Evolutionary conservation across 2,797 vertebrate species (phyloP).

Genomic region (Coregonus sp.): DNA sequence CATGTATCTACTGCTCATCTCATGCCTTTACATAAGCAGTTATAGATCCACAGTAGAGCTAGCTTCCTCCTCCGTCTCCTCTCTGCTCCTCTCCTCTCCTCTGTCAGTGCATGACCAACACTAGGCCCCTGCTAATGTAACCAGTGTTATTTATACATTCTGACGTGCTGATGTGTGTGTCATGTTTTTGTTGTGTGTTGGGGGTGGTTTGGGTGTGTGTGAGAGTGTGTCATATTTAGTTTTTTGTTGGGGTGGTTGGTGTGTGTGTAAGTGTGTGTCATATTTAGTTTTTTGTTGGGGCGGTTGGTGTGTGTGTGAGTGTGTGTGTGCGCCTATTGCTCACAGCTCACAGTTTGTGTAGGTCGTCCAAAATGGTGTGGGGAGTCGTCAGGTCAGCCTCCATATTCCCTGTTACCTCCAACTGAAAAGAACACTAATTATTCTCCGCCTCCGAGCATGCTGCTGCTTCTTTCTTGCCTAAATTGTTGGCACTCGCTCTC

Average conservation of each 20-base stretch:
- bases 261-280: not conserved
- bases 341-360: conserved; percentile 37
- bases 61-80: not conserved
- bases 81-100: not conserved
- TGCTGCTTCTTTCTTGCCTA: not conserved
- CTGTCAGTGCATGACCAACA: conserved; percentile 2
- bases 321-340: conserved; percentile 27
- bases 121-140: conserved; percentile 45
- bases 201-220: not conserved
- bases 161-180: not conserved
- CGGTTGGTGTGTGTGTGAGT: conserved; percentile 13
- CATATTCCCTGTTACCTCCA: conserved; percentile 24
- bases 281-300: too few relatives aligned
- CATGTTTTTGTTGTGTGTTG: conserved; percentile 1
- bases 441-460: conserved; percentile 18
- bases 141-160: not conserved
- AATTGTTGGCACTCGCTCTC: conserved; percentile 38
- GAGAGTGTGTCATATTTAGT: not conserved
- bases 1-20: conserved; percentile 48
- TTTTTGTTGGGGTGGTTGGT: too few relatives aligned
- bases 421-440: conserved; percentile 35
- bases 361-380: conserved; percentile 38
- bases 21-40: conserved; percentile 61
- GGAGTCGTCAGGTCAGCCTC: conserved; percentile 32
- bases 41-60: not conserved